These are phyloP conservation scores for Calidris pugnax DNA, from an alignment of 2,113 vertebrate genomes.

Conservation along the genomic window DNA sequence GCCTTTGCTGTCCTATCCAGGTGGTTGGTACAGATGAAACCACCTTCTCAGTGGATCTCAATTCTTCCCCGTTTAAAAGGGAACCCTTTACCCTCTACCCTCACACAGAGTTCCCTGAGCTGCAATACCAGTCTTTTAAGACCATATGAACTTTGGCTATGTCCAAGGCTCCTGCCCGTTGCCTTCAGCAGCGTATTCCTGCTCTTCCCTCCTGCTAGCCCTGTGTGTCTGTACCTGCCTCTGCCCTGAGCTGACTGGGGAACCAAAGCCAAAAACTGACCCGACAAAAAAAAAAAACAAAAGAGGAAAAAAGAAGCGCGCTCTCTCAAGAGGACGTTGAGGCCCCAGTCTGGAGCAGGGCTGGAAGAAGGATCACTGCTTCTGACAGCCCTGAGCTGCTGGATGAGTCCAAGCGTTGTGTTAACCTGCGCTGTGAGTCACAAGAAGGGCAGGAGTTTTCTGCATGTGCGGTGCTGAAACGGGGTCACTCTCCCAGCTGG, in stretches of 20 bases:
- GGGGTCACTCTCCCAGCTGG: not conserved
- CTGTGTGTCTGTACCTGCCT: rapidly evolving
- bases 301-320: not conserved
- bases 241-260: not conserved
- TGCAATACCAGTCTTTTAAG: not conserved
- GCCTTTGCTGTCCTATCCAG: not conserved
- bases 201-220: not conserved
- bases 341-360: not conserved
- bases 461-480: not conserved
- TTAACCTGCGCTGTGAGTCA: not conserved
- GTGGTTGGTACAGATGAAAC: not conserved
- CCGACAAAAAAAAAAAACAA: not conserved
- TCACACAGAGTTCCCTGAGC: not conserved
- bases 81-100: not conserved
- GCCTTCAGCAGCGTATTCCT: not conserved
- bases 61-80: not conserved
- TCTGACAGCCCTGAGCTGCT: not conserved
- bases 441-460: not conserved
- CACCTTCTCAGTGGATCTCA: not conserved
- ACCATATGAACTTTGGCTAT: not conserved
- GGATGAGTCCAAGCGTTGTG: not conserved
- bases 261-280: not conserved
- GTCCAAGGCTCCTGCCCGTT: not conserved
- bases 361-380: not conserved
- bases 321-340: not conserved